Conservation (phyloP, 2,888 invertebrate genomes). For the Acheta domesticus region DNA sequence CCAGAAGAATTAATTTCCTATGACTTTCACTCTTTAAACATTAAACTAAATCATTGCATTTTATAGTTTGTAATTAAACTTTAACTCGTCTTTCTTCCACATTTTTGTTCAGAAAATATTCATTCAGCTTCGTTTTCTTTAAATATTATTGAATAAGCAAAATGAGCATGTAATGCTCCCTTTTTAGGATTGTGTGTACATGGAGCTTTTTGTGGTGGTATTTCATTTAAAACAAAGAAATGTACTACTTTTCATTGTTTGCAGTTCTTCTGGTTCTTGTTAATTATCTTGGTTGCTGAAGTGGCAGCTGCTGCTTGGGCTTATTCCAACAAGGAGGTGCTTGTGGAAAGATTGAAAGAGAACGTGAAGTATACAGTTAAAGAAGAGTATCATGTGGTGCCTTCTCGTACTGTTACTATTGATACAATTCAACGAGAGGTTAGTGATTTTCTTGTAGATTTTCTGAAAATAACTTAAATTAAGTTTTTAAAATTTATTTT, state of each 20-base stretch:
- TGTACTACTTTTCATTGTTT: constrained; percentile 39
- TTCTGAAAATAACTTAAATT: neutral
- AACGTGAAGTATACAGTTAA: constrained; percentile 62
- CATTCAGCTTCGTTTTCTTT: no score
- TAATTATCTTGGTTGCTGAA: constrained; percentile 74
- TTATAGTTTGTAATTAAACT: no score
- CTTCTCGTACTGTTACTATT: constrained; percentile 58
- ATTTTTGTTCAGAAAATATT: no score
- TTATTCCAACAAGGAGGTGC: constrained; percentile 64
- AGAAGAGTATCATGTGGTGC: constrained; percentile 58
- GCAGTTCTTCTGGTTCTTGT: constrained; percentile 73
- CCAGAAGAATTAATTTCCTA: no score
- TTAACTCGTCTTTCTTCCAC: no score
- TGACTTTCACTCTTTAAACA: no score
- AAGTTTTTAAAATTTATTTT: neutral
- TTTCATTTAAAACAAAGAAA: no score
- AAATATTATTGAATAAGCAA: no score
- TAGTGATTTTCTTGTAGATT: constrained; percentile 33
- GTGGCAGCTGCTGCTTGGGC: constrained; percentile 75
- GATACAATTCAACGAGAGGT: constrained; percentile 62
- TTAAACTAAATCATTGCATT: no score
- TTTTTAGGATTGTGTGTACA: no score
- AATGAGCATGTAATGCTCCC: no score
- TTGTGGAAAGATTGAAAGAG: constrained; percentile 61
- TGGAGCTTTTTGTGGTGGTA: no score